Evolutionary conservation across 53 echinoderm and acorn worm species (phyloP).

Genomic region (Zoroaster sp.): DNA sequence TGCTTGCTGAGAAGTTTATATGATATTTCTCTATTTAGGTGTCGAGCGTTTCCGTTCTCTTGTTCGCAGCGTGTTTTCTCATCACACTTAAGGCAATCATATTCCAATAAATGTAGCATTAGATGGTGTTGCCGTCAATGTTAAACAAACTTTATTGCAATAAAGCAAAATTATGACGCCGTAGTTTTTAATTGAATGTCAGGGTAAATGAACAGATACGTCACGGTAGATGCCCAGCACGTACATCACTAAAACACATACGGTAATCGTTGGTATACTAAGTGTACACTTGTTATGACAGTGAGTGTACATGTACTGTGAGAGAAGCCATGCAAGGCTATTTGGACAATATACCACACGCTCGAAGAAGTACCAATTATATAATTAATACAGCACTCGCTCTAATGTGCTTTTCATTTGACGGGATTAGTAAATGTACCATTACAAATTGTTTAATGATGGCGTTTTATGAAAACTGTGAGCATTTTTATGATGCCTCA

Average conservation of each 20-base stretch:
- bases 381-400: constrained; percentile 41
- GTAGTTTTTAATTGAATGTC: constrained; percentile 49
- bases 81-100: neutral
- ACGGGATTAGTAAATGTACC: neutral
- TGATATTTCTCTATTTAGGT: too few species aligned
- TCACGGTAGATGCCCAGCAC: neutral
- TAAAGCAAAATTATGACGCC: constrained; percentile 11
- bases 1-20: too few species aligned
- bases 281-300: neutral
- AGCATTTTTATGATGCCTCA: neutral
- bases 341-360: constrained; percentile 2
- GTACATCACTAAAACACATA: neutral
- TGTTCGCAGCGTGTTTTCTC: neutral
- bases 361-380: constrained; percentile 11
- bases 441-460: neutral
- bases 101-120: constrained; percentile 17
- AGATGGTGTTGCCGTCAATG: constrained; percentile 2
- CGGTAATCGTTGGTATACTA: neutral
- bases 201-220: constrained; percentile 2
- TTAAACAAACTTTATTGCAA: constrained; percentile 8
- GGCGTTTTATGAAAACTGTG: neutral
- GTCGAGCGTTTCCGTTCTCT: too few species aligned
- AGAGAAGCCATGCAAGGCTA: constrained; percentile 15
- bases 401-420: constrained; percentile 17
- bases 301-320: constrained; percentile 24